phyloP scores from a whole-genome alignment of 2,797 vertebrate genomes.

The Gymnothorax javanicus region DNA sequence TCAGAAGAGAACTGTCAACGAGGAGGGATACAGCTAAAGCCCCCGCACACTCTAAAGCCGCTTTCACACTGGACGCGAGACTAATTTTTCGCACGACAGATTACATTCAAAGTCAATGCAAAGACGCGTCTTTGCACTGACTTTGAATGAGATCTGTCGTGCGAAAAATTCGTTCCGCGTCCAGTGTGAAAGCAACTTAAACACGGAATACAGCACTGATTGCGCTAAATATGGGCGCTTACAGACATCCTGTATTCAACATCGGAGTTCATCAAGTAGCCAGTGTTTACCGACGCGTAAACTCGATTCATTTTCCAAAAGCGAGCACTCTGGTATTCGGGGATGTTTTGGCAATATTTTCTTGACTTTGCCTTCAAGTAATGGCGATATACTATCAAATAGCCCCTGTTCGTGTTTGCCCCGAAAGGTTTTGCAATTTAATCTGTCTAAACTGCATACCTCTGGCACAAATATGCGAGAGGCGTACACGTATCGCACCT shows the following conservation, averaged over 20 bases:
- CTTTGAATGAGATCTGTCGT: too few relatives aligned
- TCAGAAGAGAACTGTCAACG: conserved; percentile 58
- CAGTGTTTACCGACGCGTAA: background rate
- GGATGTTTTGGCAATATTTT: background rate
- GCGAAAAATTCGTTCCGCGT: too few relatives aligned
- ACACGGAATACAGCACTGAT: background rate
- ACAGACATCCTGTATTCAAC: background rate
- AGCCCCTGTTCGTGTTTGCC: background rate
- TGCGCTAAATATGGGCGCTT: background rate
- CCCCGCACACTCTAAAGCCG: too few relatives aligned
- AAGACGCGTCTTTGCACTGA: too few relatives aligned
- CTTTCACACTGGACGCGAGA: too few relatives aligned
- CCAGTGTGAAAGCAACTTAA: too few relatives aligned
- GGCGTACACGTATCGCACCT: background rate
- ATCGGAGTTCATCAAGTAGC: background rate
- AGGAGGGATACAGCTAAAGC: background rate
- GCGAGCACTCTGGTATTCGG: background rate
- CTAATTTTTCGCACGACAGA: too few relatives aligned
- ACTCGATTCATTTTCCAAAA: background rate
- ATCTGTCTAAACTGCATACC: background rate
- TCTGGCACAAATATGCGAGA: background rate
- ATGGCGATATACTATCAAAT: background rate
- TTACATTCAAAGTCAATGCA: too few relatives aligned
- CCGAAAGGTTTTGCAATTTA: background rate
- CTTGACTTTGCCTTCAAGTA: background rate